Base-by-base conservation (phyloP, 2,888 invertebrate genomes). In the Trilocha varians region DNA sequence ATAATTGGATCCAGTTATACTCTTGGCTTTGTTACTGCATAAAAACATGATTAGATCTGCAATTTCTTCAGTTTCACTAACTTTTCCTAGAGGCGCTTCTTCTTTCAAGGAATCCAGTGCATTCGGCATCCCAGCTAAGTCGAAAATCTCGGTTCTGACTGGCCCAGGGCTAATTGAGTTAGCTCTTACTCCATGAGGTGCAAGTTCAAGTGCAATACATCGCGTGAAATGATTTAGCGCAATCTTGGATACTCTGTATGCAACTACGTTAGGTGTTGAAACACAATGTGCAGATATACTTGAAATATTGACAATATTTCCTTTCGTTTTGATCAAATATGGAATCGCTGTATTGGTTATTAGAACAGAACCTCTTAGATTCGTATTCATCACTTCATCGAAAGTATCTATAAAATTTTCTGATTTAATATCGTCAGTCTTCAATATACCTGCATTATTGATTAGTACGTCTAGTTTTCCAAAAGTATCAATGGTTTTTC, bases 91-190 rank as follows among this genome's bases (percentile, higher is more conserved):
- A 3, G 50, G 40, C 1, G 52, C 46, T 8, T 17, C 34, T 13
- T 15, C 9, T 9, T 40, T 38, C 5, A 44, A 9, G 5, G 39
- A 16, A 5, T 50, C 50, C 3, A 47, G 9, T 1, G 17, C 15
- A 5, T 88, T 54, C 93, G 91, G 46, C 93, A 47, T 5, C 9
- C 45, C 38, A 16, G 42, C 94, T 70, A 87, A 85, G 3, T 46
- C 44, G 4, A 52, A 33, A 16, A 63, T 47, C 40, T 60, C 59
- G 2, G 60, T 59, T 5, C 15, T 90, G 1, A 90, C 87, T 0
- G 92, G 91, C 15, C 93, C 93, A 18, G 93, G 93, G 59, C 90
- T 91, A 1, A 93, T 89, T 40, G 88, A 78, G 63, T 93, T 93
- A 0, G 91, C 91, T 40, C 92, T 74, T 1, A 92, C 88, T n/a